Evolutionary conservation across 2,888 invertebrate species (phyloP), one percentile per base, ranked within the genome.

Genomic region (Eumerus sabulonum): DNA sequence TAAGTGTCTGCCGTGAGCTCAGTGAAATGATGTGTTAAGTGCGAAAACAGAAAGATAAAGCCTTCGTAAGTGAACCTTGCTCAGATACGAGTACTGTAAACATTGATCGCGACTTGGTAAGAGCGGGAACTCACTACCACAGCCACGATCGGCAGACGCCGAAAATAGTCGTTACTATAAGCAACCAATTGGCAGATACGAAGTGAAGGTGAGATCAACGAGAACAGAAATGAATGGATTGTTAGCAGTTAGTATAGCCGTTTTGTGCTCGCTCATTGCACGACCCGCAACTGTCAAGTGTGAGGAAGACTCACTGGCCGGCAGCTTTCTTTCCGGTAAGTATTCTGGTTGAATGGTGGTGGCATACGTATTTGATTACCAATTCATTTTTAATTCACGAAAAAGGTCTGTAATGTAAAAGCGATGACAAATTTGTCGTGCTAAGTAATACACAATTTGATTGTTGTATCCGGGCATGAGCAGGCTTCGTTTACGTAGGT

Each of bases 311-410:
- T 95, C 95, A 56, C 91, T 95, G 86, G 94, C 95, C 79, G 94
- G 94, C 85, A 94, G 94, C 85, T 94, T 95, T 88, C 90, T 96
- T 66, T 94, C 95, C 89, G 95, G 95, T 95, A 90, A 90, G 90
- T 53, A 53, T 67, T 54, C 54, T 47, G 71, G 63, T 77, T 77
- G 63, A 57, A 56, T 72, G 72, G 45, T 63, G 36, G 36, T 62
- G 59, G 67, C 62, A 59, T 27, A 27, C 3, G 59, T 66, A 76
- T 63, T 36, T 64, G 50, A 11, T 1, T 27, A 27, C 7, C 27
- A 27, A 4, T 7, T 27, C 27, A 27, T 27, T 4, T 42, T 11
- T 1, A 35, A 7, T 54, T 73, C 18, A 27, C 53, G 27, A 51
- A 40, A 7, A 40, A 40, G n/a, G n/a, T n/a, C n/a, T n/a, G 9